These are phyloP conservation scores for Drosophila erecta DNA, from an alignment of 1,140 invertebrate genomes.

Conservation along the genomic window DNA sequence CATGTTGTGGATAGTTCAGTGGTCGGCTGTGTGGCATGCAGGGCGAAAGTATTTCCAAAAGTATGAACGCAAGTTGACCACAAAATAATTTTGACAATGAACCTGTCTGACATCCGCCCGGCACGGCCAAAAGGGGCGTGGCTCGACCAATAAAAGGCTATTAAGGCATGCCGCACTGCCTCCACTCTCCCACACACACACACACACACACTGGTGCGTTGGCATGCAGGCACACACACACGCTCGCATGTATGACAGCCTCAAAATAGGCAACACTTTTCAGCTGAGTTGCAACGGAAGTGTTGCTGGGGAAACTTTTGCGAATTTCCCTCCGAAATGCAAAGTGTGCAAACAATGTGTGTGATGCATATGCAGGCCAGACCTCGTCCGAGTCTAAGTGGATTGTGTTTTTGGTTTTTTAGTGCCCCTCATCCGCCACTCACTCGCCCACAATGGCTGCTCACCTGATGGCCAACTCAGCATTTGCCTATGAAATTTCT, in stretches of 20 bases:
- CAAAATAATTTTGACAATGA: slow-evolving; percentile 82
- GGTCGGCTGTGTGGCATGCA: background rate
- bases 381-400: slow-evolving; percentile 35
- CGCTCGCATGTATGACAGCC: slow-evolving; percentile 28
- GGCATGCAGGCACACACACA: slow-evolving; percentile 29
- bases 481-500: slow-evolving; percentile 76
- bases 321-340: slow-evolving; percentile 76
- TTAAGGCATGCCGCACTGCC: slow-evolving; percentile 57
- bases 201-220: slow-evolving; percentile 8
- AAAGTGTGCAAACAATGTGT: slow-evolving; percentile 82
- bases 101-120: slow-evolving; percentile 48
- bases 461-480: slow-evolving; percentile 32
- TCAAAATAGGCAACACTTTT: slow-evolving; percentile 78
- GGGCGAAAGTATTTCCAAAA: slow-evolving; percentile 59
- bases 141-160: slow-evolving; percentile 65
- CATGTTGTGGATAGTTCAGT: slow-evolving; percentile 18
- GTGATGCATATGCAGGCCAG: slow-evolving; percentile 65
- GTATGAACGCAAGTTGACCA: slow-evolving; percentile 79
- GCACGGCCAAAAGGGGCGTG: slow-evolving; percentile 13
- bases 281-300: slow-evolving; percentile 64
- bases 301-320: slow-evolving; percentile 73
- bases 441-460: slow-evolving; percentile 27
- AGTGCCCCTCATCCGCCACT: slow-evolving; percentile 4
- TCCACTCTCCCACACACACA: background rate
- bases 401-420: slow-evolving; percentile 37